Base-by-base conservation (phyloP, 2,888 invertebrate species). In the Sminthurinus aureus region DNA sequence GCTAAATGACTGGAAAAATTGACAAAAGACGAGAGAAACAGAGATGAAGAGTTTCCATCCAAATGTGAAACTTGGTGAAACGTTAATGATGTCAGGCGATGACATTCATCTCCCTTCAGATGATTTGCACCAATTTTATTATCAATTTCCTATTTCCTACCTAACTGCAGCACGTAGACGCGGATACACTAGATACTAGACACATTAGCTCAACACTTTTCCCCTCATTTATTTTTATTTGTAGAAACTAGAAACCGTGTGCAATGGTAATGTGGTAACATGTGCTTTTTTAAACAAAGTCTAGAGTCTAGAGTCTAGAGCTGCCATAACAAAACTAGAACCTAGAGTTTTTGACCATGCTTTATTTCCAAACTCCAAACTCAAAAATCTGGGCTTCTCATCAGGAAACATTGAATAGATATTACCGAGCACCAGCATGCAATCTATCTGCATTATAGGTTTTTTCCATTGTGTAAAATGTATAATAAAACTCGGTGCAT, bases 111-210 rank as follows among this genome's bases (percentile, higher is more conserved):
- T 81, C 78, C 79, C 78, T 79, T 26, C 69, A 75, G 79, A 81
- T 85, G 82, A 85, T 85, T 85, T 82, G 82, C 84, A 85, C 84
- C 82, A 81, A 81, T 83, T 84, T 85, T 85, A 84, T 82, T 80
- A 82, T 84, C 84, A 81, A 77, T 84, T 83, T 78, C 83, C 83
- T 76, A 83, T 83, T 83, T 83, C 83, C 83, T 83, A 38, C 51
- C 20, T 82, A 22, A 22, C 9, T 64, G 22, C n/a, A n/a, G n/a
- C n/a, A n/a, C n/a, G n/a, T n/a, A n/a, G n/a, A n/a, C n/a, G n/a
- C n/a, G n/a, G n/a, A n/a, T n/a, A n/a, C n/a, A n/a, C n/a, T n/a
- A n/a, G n/a, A n/a, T n/a, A n/a, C n/a, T n/a, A n/a, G n/a, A n/a
- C n/a, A n/a, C 38, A 6, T 38, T 4, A 38, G 3, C 82, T 77